A percentile compares a stretch with the other conserved stretches of the same genome.
Evolutionary conservation across 2,113 vertebrate species (phyloP).

Genomic region (Erythrocebus patas): DNA sequence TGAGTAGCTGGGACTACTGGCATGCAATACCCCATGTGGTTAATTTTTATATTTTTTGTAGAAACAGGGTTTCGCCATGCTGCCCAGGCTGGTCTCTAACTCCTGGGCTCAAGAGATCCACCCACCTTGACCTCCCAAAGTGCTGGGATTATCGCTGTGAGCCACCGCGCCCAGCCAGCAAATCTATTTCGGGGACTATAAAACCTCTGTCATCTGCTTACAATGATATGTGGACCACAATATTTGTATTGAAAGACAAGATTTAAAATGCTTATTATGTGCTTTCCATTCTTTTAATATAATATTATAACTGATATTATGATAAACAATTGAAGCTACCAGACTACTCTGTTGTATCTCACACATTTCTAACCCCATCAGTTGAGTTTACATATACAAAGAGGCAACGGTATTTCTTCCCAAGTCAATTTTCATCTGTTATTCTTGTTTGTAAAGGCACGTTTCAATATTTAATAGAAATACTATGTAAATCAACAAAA

Average conservation of each 20-base stretch:
- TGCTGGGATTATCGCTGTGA: too few species aligned
- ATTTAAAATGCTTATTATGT: background rate
- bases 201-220: constrained; percentile 5
- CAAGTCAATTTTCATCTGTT: background rate
- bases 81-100: too few species aligned
- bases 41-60: too few species aligned
- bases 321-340: background rate
- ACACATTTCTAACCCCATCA: background rate
- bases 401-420: background rate
- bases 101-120: too few species aligned
- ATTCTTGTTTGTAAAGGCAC: background rate
- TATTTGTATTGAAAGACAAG: background rate
- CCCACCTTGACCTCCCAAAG: too few species aligned
- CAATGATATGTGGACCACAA: background rate
- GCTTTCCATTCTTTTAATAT: background rate
- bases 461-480: background rate
- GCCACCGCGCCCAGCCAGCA: too few species aligned
- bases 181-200: background rate
- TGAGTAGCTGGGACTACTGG: too few species aligned
- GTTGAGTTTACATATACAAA: background rate
- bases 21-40: too few species aligned
- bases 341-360: background rate
- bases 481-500: background rate
- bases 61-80: too few species aligned
- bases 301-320: background rate